A percentile compares a stretch with the other conserved stretches of the same genome.
Evolutionary conservation across 2,888 invertebrate species (phyloP).

Genomic region (Lithophane socia): DNA sequence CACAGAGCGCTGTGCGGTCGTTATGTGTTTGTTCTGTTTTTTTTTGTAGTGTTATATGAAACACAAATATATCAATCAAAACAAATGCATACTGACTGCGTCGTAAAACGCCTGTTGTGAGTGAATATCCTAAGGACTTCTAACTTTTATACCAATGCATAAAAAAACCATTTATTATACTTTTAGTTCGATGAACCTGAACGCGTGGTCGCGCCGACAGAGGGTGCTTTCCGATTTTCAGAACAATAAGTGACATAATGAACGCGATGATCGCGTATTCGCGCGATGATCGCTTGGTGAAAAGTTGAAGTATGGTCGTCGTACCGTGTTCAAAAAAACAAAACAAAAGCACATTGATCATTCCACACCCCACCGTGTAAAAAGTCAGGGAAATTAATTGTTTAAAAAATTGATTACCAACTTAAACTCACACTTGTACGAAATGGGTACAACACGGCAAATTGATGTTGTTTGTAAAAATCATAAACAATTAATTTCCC

Average conservation of each 20-base stretch:
- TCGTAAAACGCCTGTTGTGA: neutral
- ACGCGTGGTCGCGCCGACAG: too few species aligned
- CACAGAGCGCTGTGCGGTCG: neutral
- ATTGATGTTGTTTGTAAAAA: neutral
- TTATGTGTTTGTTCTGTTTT: neutral
- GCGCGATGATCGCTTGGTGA: too few species aligned
- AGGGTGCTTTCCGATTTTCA: too few species aligned
- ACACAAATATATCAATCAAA: neutral
- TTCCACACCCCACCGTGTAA: too few species aligned
- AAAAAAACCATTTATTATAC: too few species aligned
- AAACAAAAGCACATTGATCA: neutral
- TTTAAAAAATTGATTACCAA: neutral
- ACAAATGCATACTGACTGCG: neutral
- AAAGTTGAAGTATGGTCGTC: neutral
- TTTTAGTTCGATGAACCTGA: too few species aligned
- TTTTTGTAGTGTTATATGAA: conserved; percentile 1
- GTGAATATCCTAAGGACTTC: neutral
- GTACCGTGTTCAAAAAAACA: neutral
- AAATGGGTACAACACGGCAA: too few species aligned
- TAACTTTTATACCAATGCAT: neutral
- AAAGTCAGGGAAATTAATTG: neutral
- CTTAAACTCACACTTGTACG: neutral
- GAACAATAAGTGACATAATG: too few species aligned
- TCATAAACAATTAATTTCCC: neutral
- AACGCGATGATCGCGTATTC: too few species aligned